Evolutionary conservation across 1,140 invertebrate species (phyloP).

Genomic region (Polyergus mexicanus): DNA sequence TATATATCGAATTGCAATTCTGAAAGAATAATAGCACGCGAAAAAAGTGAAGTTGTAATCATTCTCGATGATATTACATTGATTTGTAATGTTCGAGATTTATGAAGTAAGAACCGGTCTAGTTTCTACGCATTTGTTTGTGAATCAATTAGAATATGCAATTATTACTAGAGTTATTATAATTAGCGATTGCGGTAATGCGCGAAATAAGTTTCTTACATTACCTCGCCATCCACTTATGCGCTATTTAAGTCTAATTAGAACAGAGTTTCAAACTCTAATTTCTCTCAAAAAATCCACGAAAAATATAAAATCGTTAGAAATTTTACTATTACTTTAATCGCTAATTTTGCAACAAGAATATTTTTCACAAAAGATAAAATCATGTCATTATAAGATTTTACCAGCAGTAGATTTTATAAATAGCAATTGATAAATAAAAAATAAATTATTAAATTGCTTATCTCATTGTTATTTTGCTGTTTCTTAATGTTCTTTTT

Average conservation of each 20-base stretch:
- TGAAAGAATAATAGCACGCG: neutral
- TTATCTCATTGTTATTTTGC: no score
- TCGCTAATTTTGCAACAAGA: no score
- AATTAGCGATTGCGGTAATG: slow-evolving; percentile 25
- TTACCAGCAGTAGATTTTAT: no score
- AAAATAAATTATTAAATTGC: no score
- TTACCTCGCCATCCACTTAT: slow-evolving; percentile 23
- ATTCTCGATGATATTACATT: slow-evolving; percentile 22
- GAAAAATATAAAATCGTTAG: neutral
- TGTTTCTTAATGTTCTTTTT: no score
- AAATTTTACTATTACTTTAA: neutral
- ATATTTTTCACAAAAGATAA: no score
- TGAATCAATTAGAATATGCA: slow-evolving; percentile 49
- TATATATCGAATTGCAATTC: slow-evolving; percentile 14
- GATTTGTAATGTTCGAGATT: slow-evolving; percentile 43
- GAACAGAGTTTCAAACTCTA: neutral
- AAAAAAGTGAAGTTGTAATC: neutral
- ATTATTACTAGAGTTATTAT: slow-evolving; percentile 47
- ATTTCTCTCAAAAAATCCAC: neutral
- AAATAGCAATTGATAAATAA: no score
- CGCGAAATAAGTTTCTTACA: slow-evolving; percentile 25
- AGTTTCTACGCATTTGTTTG: slow-evolving; percentile 19
- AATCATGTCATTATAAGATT: no score
- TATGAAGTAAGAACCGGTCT: slow-evolving; percentile 33
- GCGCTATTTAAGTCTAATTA: neutral